Conservation (phyloP, 2,113 vertebrate genomes). For the Amazona vittata region DNA sequence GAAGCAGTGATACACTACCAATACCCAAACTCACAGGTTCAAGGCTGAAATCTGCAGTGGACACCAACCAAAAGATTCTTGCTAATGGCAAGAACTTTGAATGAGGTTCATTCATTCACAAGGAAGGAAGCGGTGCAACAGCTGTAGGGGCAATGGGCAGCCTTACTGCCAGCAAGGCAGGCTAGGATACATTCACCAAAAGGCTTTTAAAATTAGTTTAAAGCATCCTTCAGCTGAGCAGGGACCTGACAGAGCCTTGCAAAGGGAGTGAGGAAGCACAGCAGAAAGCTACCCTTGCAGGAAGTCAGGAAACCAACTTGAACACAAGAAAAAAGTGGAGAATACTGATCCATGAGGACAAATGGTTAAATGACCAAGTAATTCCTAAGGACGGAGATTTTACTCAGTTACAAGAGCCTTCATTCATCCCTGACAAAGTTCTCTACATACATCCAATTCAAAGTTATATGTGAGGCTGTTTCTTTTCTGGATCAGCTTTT, state of each 20-base stretch:
- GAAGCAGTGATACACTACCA: neutral
- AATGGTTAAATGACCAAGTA: neutral
- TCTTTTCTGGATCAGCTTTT: neutral
- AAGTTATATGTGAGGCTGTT: neutral
- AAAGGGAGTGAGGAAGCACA: neutral
- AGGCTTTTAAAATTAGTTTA: neutral
- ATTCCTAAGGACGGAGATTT: neutral
- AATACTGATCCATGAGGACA: neutral
- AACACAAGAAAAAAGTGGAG: neutral
- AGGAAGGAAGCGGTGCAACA: neutral
- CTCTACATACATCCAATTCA: neutral
- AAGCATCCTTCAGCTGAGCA: neutral
- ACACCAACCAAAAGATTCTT: neutral
- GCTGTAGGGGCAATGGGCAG: accelerated
- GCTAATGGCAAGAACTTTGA: neutral
- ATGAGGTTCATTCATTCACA: neutral
- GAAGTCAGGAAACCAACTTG: neutral
- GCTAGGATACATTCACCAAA: neutral
- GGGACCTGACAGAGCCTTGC: neutral
- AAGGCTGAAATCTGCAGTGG: neutral
- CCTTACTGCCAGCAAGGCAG: neutral
- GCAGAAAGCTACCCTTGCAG: neutral
- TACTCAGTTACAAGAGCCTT: neutral
- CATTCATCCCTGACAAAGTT: neutral
- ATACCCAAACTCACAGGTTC: neutral